A percentile compares a stretch with the other conserved stretches of the same genome.
Conservation (phyloP, 2,113 vertebrate genomes). For the Myotis lucifugus region DNA sequence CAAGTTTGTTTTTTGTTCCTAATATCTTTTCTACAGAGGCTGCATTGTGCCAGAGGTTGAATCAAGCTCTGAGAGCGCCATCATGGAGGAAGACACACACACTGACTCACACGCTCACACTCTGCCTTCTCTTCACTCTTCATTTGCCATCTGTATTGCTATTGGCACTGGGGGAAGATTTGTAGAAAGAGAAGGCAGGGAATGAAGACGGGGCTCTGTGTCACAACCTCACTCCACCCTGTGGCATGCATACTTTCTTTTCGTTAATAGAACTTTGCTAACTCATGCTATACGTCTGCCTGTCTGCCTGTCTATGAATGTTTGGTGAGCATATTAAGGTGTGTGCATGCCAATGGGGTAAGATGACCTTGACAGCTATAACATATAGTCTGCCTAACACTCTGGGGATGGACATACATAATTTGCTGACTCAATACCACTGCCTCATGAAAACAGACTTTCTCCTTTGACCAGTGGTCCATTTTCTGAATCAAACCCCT, state of each 20-base stretch:
- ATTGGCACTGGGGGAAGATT: not conserved
- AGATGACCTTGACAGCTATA: not conserved
- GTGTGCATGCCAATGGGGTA: not conserved
- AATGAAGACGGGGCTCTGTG: not conserved
- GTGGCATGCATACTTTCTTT: not conserved
- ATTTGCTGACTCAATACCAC: conserved; percentile 16
- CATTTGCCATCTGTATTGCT: not conserved
- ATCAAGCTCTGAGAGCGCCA: conserved; percentile 71
- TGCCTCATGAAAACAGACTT: conserved; percentile 7
- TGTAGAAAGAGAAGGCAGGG: not conserved
- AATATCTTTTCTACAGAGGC: conserved; percentile 87
- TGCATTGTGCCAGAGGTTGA: conserved; percentile 83
- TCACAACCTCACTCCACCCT: not conserved
- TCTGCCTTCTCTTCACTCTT: conserved; percentile 54
- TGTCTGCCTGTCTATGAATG: not conserved
- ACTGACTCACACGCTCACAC: not conserved
- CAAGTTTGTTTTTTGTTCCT: conserved; percentile 86
- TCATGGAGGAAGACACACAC: conserved; percentile 53
- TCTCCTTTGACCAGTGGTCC: conserved; percentile 10
- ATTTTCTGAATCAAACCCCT: conserved; percentile 70
- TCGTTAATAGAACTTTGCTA: not conserved
- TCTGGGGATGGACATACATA: not conserved
- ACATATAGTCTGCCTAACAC: not conserved
- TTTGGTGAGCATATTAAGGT: not conserved
- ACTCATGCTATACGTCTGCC: not conserved